Evolutionary conservation across 2,888 invertebrate genomes (phyloP).

Genomic region (Temnothorax ravouxi): DNA sequence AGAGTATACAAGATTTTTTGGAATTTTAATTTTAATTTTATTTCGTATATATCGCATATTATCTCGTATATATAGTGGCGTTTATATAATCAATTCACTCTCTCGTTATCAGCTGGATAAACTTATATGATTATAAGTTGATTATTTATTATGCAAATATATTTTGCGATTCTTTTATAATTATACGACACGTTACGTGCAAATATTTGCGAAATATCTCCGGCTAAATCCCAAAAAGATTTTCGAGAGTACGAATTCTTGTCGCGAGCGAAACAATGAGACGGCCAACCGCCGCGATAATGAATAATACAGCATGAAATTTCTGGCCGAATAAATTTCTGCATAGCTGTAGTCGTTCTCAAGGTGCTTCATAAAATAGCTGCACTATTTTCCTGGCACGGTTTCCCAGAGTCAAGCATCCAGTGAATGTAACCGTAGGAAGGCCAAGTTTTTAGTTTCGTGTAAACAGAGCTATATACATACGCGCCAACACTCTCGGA

Average conservation of each 20-base stretch:
- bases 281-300: slow-evolving; percentile 26
- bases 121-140: background rate
- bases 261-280: slow-evolving; percentile 37
- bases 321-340: slow-evolving; percentile 73
- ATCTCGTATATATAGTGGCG: background rate
- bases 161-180: background rate
- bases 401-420: slow-evolving; percentile 75
- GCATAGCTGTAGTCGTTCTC: slow-evolving; percentile 68
- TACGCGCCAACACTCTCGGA: background rate
- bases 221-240: background rate
- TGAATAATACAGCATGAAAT: slow-evolving; percentile 41
- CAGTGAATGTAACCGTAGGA: slow-evolving; percentile 78
- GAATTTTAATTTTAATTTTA: background rate
- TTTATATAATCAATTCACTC: background rate
- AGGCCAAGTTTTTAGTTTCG: slow-evolving; percentile 78
- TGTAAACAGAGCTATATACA: slow-evolving; percentile 63
- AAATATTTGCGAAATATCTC: slow-evolving; percentile 22
- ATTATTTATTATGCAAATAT: background rate
- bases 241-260: background rate
- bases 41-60: no score
- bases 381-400: slow-evolving; percentile 82
- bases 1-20: background rate
- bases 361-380: slow-evolving; percentile 82
- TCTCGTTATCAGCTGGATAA: background rate
- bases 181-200: background rate